Evolutionary conservation across 2,113 vertebrate species (phyloP), one percentile per base, ranked within the genome.

Genomic region (Sprattus sprattus): DNA sequence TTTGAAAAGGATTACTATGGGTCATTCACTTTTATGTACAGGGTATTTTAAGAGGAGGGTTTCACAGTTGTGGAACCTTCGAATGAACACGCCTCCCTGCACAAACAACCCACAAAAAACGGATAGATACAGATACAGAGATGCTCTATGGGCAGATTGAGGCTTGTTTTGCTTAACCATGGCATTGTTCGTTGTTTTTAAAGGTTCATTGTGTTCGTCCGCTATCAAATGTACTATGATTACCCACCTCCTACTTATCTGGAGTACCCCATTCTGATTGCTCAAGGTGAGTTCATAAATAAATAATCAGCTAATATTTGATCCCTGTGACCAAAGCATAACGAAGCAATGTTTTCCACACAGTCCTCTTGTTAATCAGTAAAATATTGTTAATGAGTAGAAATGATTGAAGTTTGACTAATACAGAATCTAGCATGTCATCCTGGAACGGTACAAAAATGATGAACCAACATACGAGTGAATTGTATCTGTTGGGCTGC

Each of bases 121-220:
- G 0, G 22, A 22, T 60, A 18, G 20, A 60, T 6, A 20, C 54
- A 60, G n/a, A n/a, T n/a, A 60, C 20, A 20, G 3, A 22, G 0
- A 57, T 22, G 54, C 20, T 60, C 4, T 6, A 4, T 60, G 18
- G 54, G 39, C 39, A 39, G 39, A 39, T 39, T 39, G 39, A 39
- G 39, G 22, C 54, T 20, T 60, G 54, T 60, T 60, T 60, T 60
- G 54, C 18, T 60, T 78, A 78, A 39, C 32, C 32, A 44, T 78
- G 13, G 28, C 71, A 39, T 78, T 32, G 71, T 78, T 39, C 28
- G 50, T 82, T 46, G 13, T 83, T 60, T 57, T 28, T 67, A 85
- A 85, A 99, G 98, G 89, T 97, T 96, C 92, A 94, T 99, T 83
- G 97, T 98, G 82, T 98, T 97, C 88, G 94, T 99, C n/a, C 96